Evolutionary conservation across 2,113 vertebrate species (phyloP), one percentile per base, ranked within the genome.

Genomic region (Prolemur simus): DNA sequence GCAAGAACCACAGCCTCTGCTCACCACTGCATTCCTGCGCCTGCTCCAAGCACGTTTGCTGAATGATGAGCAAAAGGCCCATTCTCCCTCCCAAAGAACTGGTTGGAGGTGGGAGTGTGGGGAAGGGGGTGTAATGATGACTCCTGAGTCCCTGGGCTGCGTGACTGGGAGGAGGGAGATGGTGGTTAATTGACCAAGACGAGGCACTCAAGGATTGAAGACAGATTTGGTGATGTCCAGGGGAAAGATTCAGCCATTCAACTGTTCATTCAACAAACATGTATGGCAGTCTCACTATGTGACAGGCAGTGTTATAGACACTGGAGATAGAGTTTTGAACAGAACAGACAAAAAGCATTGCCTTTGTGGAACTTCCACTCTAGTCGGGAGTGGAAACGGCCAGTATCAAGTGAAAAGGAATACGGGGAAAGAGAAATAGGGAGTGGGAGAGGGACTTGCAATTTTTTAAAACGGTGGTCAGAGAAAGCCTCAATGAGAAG

Each of bases 401-500:
- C 47, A 64, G 11, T 12, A 77, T 77, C 52, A 15, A 34, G 84
- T 49, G 21, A 52, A 80, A 77, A 17, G 39, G 37, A 5, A 42
- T 12, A 15, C 4, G 34, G 13, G 10, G 1, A 42, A 73, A n/a
- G 25, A 42, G 69, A 63, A 32, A 37, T 2, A 15, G 27, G 34
- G 32, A 27, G 13, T 45, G 4, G 47, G 18, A 13, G 13, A 52
- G 39, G 42, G 18, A 34, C 21, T 66, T 39, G 29, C 14, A 68
- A 23, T 66, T 78, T 91, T 89, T 92, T 80, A 11, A 49, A 89
- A 96, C 27, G 34, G 3, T 88, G 10, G 32, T 66, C 86, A 86
- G 42, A 88, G 47, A 96, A 92, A 27, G 37, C 27, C 39, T 93
- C 37, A 47, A 15, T 91, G 68, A 91, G 87, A 91, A 66, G 68